phyloP scores from a whole-genome alignment of 2,113 vertebrate species.

The Neofelis nebulosa region DNA sequence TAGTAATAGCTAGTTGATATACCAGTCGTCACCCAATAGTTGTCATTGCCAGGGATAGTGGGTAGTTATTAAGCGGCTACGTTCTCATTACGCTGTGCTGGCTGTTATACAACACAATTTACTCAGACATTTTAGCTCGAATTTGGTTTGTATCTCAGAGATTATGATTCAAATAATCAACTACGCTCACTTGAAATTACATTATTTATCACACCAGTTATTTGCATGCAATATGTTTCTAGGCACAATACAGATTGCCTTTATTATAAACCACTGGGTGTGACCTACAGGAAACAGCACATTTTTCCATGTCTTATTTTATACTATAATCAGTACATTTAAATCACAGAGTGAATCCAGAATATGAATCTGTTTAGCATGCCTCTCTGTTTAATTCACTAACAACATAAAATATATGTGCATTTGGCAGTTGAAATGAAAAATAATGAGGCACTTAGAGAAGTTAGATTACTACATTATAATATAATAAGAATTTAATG shows the following conservation, averaged over 20 bases:
- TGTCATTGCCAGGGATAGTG: no score
- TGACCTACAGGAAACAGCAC: slow-evolving; percentile 62
- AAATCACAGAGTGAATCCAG: slow-evolving; percentile 72
- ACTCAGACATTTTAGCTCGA: not conserved
- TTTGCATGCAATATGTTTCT: slow-evolving; percentile 52
- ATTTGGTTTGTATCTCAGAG: slow-evolving; percentile 12
- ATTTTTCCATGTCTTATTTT: slow-evolving; percentile 77
- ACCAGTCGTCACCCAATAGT: not conserved
- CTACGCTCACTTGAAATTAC: slow-evolving; percentile 31
- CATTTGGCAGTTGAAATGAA: slow-evolving; percentile 84
- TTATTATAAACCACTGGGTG: slow-evolving; percentile 69
- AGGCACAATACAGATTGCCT: slow-evolving; percentile 61
- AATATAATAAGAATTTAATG: slow-evolving; percentile 86
- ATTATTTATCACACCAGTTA: slow-evolving; percentile 47
- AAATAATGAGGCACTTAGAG: slow-evolving; percentile 85
- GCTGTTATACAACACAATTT: not conserved
- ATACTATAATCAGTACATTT: slow-evolving; percentile 70
- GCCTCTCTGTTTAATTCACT: slow-evolving; percentile 77
- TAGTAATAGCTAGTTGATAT: not conserved
- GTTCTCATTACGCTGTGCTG: not conserved
- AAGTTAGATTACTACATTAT: slow-evolving; percentile 84
- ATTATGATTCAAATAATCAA: slow-evolving; percentile 35
- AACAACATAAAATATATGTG: slow-evolving; percentile 80
- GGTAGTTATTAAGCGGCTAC: not conserved
- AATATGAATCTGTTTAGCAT: slow-evolving; percentile 79